phyloP scores from a whole-genome alignment of 64 coral and sea anemone species.

The Dendronephthya gigantea region DNA sequence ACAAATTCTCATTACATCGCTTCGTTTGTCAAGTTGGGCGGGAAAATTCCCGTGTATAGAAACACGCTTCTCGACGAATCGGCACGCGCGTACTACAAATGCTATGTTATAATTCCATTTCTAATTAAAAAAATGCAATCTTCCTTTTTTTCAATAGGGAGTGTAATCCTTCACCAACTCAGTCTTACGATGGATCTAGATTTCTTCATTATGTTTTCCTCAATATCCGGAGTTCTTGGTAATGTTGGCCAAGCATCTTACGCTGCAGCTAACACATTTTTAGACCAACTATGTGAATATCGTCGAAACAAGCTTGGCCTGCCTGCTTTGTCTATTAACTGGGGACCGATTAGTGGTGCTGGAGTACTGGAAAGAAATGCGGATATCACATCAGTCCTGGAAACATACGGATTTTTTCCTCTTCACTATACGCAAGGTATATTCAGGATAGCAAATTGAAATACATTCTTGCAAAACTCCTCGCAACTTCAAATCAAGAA shows the following conservation, averaged over 20 bases:
- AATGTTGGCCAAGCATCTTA: constrained; percentile 36
- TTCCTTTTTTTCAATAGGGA: constrained; percentile 26
- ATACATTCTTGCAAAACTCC: no score
- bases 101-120: no score
- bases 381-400: constrained; percentile 14
- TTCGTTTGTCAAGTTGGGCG: no score
- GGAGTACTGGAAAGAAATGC: constrained; percentile 34
- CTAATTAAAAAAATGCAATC: no score
- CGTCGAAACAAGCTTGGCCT: constrained; percentile 44
- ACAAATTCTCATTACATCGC: no score
- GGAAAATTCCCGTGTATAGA: no score
- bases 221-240: constrained; percentile 43
- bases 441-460: no score
- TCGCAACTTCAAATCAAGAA: no score
- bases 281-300: constrained; percentile 48
- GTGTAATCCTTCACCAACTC: constrained; percentile 41
- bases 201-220: constrained; percentile 65
- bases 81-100: no score
- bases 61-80: no score
- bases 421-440: background rate
- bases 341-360: constrained; percentile 62
- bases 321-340: constrained; percentile 50
- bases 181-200: constrained; percentile 55
- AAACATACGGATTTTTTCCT: constrained; percentile 5
- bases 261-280: constrained; percentile 44